phyloP scores from a whole-genome alignment of 2,888 invertebrate species.

The Formica aserva region DNA sequence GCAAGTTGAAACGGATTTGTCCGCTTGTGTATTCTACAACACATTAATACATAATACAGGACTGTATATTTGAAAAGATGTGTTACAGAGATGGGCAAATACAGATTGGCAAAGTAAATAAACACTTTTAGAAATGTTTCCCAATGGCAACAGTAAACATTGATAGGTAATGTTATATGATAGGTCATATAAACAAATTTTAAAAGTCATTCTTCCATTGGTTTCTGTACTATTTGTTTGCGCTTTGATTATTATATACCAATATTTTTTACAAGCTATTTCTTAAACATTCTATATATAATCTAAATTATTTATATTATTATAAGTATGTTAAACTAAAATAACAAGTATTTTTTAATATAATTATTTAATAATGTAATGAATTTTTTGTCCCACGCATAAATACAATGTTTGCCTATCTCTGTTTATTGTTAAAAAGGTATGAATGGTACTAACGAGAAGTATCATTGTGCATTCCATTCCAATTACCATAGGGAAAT shows the following conservation, averaged over 20 bases:
- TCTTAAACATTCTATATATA: background rate
- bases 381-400: background rate
- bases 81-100: background rate
- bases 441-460: constrained; percentile 76
- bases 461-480: constrained; percentile 79
- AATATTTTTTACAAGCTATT: background rate
- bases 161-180: background rate
- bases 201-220: background rate
- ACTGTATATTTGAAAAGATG: background rate
- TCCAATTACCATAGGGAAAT: constrained; percentile 81
- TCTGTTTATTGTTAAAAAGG: background rate
- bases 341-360: background rate
- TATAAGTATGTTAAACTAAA: background rate
- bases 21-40: constrained; percentile 55
- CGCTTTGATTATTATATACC: background rate
- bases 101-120: background rate
- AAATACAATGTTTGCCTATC: background rate
- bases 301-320: background rate
- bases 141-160: background rate
- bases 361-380: background rate
- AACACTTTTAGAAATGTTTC: background rate
- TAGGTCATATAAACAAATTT: background rate
- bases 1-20: constrained; percentile 84
- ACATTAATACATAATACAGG: background rate
- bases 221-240: background rate